A percentile compares a stretch with the other conserved stretches of the same genome.
Evolutionary conservation across 2,113 vertebrate genomes (phyloP).

Genomic region (Orthochromis indermauri): DNA sequence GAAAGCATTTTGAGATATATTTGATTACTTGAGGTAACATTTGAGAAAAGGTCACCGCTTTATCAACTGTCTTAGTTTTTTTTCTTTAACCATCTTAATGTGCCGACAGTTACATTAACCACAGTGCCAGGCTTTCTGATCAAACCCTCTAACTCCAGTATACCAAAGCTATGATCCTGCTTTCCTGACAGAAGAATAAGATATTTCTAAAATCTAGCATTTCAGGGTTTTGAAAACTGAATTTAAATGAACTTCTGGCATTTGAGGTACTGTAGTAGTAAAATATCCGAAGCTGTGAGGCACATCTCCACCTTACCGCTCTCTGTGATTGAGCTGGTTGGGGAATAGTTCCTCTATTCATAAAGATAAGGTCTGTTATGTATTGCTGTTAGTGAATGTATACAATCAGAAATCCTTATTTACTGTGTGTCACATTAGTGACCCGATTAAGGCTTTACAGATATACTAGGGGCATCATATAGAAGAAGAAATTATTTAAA

Average conservation of each 20-base stretch:
- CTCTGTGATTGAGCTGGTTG: background rate
- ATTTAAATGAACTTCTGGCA: background rate
- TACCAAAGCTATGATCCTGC: conserved; percentile 30
- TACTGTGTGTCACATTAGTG: background rate
- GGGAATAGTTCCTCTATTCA: background rate
- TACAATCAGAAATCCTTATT: background rate
- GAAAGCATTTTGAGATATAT: background rate
- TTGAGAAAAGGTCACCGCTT: background rate
- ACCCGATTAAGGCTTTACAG: background rate
- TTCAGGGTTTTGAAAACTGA: background rate
- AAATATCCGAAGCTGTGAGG: background rate
- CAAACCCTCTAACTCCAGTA: background rate
- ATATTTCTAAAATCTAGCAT: background rate
- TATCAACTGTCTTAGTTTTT: background rate
- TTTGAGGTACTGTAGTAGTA: background rate
- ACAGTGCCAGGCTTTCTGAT: conserved; percentile 1
- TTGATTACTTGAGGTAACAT: background rate
- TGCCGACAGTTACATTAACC: background rate
- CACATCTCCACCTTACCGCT: background rate
- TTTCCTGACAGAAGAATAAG: background rate
- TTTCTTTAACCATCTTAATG: background rate
- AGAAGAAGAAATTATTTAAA: background rate
- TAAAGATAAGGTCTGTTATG: background rate
- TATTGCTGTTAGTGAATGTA: conserved; percentile 26
- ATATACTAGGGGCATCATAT: background rate